Conservation (phyloP, 2,113 vertebrate species). For the Circaetus cinerascens region DNA sequence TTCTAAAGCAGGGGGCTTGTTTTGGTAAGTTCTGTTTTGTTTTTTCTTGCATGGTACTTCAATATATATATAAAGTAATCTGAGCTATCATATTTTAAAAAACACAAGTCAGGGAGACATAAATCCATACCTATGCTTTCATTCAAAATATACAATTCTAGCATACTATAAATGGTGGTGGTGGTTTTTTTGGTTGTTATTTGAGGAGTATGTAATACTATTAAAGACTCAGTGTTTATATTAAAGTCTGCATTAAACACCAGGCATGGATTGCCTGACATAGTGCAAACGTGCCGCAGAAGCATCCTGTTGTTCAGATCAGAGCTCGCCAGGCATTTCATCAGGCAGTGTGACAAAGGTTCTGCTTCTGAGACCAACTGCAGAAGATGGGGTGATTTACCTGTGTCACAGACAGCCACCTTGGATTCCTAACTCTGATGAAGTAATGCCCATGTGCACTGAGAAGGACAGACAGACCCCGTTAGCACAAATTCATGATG, state of each 20-base stretch:
- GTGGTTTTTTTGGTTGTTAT: not conserved
- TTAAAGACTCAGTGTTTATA: not conserved
- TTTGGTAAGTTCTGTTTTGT: not conserved
- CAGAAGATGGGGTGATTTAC: not conserved
- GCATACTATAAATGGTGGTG: not conserved
- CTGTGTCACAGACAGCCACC: not conserved
- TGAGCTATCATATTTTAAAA: rapidly evolving
- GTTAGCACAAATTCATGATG: not conserved
- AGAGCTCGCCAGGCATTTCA: not conserved
- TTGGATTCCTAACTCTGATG: not conserved
- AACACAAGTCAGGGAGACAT: not conserved
- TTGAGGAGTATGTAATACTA: not conserved
- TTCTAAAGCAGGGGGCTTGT: rapidly evolving
- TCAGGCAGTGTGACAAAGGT: not conserved
- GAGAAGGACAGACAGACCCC: not conserved
- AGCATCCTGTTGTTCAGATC: not conserved
- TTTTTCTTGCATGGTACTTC: not conserved
- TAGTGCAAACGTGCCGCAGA: not conserved
- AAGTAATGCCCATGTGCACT: not conserved
- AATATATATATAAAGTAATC: not conserved
- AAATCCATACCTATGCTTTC: not conserved
- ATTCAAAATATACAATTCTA: not conserved
- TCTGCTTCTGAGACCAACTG: not conserved
- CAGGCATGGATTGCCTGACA: not conserved
- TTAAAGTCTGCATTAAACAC: not conserved